Evolutionary conservation across 2,888 invertebrate genomes (phyloP).

Genomic region (Parnassius orleans): DNA sequence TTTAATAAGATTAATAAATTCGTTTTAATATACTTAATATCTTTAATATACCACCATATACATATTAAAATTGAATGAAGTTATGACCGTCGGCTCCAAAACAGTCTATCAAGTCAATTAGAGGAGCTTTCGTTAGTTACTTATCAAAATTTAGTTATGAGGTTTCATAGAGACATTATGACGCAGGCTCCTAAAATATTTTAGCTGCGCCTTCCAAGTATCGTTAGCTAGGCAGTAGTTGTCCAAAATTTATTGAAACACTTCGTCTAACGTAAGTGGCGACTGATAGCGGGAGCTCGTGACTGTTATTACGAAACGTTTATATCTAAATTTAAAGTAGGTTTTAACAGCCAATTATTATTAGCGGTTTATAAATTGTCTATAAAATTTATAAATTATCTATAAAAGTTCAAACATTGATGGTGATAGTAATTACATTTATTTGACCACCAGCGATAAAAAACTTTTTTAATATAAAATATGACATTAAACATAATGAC

Average conservation of each 20-base stretch:
- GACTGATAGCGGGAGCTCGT: conserved; percentile 11
- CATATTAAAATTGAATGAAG: too few species aligned
- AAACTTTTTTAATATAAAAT: too few species aligned
- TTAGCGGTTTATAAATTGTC: background rate
- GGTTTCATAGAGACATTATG: too few species aligned
- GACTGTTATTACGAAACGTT: conserved; percentile 20
- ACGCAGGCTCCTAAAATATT: conserved; percentile 17
- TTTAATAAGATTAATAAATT: background rate
- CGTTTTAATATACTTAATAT: too few species aligned
- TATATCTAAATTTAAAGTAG: background rate
- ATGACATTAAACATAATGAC: too few species aligned
- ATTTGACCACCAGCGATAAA: too few species aligned
- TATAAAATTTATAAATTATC: too few species aligned
- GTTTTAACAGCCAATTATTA: conserved; percentile 16
- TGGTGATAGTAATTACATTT: too few species aligned
- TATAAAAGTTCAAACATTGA: too few species aligned
- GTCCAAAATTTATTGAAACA: conserved; percentile 24
- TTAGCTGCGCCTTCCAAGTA: conserved; percentile 5
- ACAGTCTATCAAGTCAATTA: background rate
- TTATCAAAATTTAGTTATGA: too few species aligned
- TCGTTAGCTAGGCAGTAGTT: conserved; percentile 24
- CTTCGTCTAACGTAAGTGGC: conserved; percentile 19
- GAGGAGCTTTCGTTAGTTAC: too few species aligned
- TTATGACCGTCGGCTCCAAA: too few species aligned
- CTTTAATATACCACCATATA: background rate